Evolutionary conservation across 1,140 invertebrate genomes (phyloP).

Genomic region (Microplitis demolitor): DNA sequence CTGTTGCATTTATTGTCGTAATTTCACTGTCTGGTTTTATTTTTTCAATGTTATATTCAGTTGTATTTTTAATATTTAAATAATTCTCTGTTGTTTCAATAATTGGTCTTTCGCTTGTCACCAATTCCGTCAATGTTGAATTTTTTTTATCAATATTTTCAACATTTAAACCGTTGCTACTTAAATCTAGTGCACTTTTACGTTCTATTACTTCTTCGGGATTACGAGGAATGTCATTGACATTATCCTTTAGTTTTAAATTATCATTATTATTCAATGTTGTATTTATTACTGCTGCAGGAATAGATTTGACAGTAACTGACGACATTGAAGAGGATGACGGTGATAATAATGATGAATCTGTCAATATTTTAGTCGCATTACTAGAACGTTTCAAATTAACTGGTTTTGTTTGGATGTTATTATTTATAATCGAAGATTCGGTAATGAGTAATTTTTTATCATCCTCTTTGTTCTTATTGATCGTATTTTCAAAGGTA

Average conservation of each 20-base stretch:
- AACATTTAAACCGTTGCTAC: conserved; percentile 37
- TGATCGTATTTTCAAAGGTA: conserved; percentile 50
- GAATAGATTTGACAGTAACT: not conserved
- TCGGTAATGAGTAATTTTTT: conserved; percentile 45
- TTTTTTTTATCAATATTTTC: conserved; percentile 26
- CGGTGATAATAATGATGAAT: not conserved
- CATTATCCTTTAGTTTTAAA: not conserved
- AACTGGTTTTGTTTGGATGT: conserved; percentile 38
- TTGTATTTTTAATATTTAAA: no score
- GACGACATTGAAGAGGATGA: not conserved
- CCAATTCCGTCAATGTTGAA: conserved; percentile 5
- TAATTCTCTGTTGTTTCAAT: conserved; percentile 25
- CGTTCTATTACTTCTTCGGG: conserved; percentile 10
- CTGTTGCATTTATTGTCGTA: no score
- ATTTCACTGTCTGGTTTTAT: no score
- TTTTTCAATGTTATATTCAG: no score
- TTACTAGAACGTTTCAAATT: conserved; percentile 38
- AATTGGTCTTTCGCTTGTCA: not conserved
- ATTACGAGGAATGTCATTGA: conserved; percentile 22
- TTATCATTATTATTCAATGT: not conserved
- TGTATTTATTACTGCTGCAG: not conserved
- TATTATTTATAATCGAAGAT: conserved; percentile 47
- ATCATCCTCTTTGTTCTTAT: conserved; percentile 30
- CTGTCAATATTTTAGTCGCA: conserved; percentile 14
- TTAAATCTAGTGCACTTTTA: conserved; percentile 33